Evolutionary conservation across 2,113 vertebrate species (phyloP).

Genomic region (Myanophis thanlyinensis): DNA sequence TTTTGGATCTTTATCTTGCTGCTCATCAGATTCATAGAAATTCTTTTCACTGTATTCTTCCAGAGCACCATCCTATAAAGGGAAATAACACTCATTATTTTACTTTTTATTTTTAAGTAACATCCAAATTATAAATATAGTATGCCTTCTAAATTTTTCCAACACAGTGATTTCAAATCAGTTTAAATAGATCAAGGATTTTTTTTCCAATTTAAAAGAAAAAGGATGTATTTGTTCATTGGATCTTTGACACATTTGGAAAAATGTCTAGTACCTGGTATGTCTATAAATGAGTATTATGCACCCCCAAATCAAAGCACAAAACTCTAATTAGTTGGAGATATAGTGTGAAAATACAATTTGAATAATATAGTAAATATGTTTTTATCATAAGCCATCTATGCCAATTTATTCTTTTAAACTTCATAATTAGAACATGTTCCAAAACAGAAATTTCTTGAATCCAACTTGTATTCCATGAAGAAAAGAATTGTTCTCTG

Average conservation of each 20-base stretch:
- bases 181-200: background rate
- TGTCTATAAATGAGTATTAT: background rate
- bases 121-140: background rate
- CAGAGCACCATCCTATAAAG: conserved; percentile 71
- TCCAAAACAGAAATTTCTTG: background rate
- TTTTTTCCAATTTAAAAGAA: background rate
- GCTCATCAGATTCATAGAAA: conserved; percentile 91
- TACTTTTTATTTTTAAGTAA: background rate
- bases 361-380: background rate
- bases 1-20: conserved; percentile 62
- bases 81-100: background rate
- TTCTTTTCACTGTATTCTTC: conserved; percentile 80
- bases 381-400: background rate
- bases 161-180: background rate
- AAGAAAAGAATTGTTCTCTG: background rate
- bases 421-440: background rate
- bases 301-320: background rate
- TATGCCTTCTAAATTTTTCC: background rate
- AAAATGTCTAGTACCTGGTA: background rate
- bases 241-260: background rate
- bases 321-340: background rate
- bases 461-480: background rate
- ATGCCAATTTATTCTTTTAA: background rate
- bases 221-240: background rate
- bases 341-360: background rate